Percentiles rank a stretch among this genome's conserved stretches.
Evolutionary conservation across 2,113 vertebrate species (phyloP).

Genomic region (Platysteira castanea): DNA sequence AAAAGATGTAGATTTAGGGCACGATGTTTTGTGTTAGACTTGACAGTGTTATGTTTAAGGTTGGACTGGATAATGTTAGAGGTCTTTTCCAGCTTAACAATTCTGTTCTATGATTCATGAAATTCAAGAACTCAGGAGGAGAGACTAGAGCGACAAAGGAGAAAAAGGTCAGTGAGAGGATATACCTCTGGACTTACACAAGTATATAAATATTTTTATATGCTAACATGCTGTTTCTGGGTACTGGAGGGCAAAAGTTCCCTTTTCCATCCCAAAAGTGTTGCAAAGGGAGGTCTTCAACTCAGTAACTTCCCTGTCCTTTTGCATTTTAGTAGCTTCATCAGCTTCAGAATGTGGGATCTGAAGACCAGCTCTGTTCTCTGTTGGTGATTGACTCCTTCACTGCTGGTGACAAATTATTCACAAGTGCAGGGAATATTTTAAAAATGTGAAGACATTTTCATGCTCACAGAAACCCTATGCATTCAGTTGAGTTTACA

Average conservation of each 20-base stretch:
- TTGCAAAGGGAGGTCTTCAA: background rate
- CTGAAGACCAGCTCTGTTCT: background rate
- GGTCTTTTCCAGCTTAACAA: background rate
- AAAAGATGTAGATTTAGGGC: background rate
- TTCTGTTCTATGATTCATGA: background rate
- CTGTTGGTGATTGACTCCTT: background rate
- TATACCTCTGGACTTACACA: background rate
- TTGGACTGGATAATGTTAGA: background rate
- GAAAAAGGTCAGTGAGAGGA: background rate
- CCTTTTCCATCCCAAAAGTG: too few relatives aligned
- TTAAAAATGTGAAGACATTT: background rate
- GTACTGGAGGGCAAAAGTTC: background rate
- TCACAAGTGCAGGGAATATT: background rate
- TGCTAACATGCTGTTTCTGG: background rate
- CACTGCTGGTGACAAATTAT: background rate
- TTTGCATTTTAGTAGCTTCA: background rate
- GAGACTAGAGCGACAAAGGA: background rate
- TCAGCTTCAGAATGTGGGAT: background rate
- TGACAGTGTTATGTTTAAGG: background rate
- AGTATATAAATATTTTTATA: background rate
- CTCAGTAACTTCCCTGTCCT: background rate
- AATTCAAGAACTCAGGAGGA: background rate
- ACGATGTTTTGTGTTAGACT: background rate
- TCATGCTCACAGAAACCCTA: background rate
- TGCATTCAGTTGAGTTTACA: background rate